Base-by-base conservation (phyloP, 2,113 vertebrate genomes). In the Engystomops pustulosus region DNA sequence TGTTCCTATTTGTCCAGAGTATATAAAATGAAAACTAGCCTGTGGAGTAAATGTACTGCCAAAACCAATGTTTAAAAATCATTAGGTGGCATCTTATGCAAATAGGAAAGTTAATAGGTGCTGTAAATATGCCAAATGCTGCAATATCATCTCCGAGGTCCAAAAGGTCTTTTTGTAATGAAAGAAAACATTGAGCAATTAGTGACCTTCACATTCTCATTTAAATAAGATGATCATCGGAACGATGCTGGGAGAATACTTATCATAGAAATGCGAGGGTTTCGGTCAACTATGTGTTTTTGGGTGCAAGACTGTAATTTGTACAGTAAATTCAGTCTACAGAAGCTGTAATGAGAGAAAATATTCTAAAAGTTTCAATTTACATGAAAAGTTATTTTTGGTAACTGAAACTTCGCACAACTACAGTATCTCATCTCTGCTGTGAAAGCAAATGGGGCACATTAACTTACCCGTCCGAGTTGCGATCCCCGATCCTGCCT, bases 71-170 rank as follows among this genome's bases (percentile, higher is more conserved):
- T 60, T 78, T 60, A 60, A 38, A 60, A 15, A 60, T 58, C 53
- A 60, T 60, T 78, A 78, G 53, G 76, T 60, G 75, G 51, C 75
- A 78, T 23, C 53, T 2, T 60, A 60, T 60, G 53, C 53, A 78
- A 78, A 60, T 78, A 25, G 1, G 36, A 11, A 60, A 34, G 20
- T 60, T 38, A 58, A 75, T 75, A 75, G 49, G 20, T 58, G 49
- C 38, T 78, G 53, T 38, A 78, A 38, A 75, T 75, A 75, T 17
- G 23, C 47, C 47, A 76, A 30, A 76, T n/a, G 72, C 30, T 23
- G 6, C 6, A n/a, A 51, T 53, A 53, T 53, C 20, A 10, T 36
- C 25, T 10, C 27, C 11, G 17, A 76, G 27, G 17, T 53, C 27
- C 18, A 55, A 53, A 55, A 53, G 27, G 27, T 53, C 3, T 76